Evolutionary conservation across 2,113 vertebrate genomes (phyloP), one percentile per base, ranked within the genome.

Genomic region (Butorides virescens): DNA sequence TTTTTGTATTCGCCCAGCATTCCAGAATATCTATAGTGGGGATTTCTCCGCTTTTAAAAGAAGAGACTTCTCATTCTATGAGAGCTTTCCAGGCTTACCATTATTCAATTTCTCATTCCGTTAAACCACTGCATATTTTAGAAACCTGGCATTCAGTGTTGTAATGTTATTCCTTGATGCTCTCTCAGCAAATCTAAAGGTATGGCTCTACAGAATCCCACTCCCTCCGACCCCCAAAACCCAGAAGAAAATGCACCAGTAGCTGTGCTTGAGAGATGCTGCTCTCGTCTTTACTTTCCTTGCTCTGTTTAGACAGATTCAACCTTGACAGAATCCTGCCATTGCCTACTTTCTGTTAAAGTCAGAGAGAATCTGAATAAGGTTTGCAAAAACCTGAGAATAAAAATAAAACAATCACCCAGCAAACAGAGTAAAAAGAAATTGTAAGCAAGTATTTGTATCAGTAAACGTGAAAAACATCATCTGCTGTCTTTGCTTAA

Each of bases 401-500:
- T 39, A 93, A 94, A 97, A 92, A 88, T 76, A 96, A 89, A 97
- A 75, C 70, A 79, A 79, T 82, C 80, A 87, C 30, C 61, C 77
- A 91, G 84, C 39, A 93, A 94, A 75, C 44, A 79, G 53, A 88
- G 29, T 62, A 90, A 96, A 94, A 91, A 92, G 30, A 93, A 73
- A 89, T 46, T 68, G 63, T 71, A 90, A 95, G 91, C 80, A 88
- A 91, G 65, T 81, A 91, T 94, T 93, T 92, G 80, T 97, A 95
- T 95, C 94, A 76, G 92, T 92, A 95, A 96, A 95, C 70, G 76
- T 53, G 92, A 86, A 89, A 90, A 97, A 21, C 77, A 85, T 96
- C 46, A 92, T 93, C 92, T 97, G 95, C 77, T 97, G 73, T 70
- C 84, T 95, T 91, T 42, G 52, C 66, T 96, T 95, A 96, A 93